Conservation (phyloP, 2,888 invertebrate species). For the Eutolmus rufibarbis region DNA sequence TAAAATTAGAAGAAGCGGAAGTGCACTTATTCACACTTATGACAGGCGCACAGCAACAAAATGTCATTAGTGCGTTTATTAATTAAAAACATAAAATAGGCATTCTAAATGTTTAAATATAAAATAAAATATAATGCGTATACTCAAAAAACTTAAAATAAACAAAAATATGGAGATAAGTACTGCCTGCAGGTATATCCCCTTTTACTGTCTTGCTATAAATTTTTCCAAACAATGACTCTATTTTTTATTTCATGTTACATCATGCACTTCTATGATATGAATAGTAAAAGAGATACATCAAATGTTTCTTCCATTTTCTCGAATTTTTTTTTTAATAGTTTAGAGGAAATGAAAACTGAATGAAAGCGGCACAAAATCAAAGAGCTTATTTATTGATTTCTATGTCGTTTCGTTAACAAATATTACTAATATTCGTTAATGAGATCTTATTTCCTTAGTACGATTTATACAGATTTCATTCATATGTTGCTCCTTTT, state of each 20-base stretch:
- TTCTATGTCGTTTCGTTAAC: background rate
- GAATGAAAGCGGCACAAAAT: background rate
- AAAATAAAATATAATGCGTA: background rate
- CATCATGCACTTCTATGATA: background rate
- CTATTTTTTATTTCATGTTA: background rate
- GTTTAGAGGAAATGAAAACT: background rate
- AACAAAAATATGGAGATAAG: background rate
- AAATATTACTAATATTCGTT: background rate
- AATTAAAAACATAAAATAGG: too few species aligned
- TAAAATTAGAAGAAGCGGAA: too few species aligned
- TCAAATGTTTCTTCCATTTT: background rate
- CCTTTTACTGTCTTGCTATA: background rate
- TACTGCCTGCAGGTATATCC: background rate
- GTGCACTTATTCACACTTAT: background rate
- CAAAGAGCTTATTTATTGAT: background rate
- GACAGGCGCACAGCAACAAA: background rate
- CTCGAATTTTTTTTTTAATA: background rate
- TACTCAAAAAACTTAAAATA: background rate
- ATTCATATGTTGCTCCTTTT: background rate
- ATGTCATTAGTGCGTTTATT: background rate
- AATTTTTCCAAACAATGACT: background rate
- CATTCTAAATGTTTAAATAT: too few species aligned
- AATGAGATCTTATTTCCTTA: background rate
- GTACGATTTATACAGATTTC: slow-evolving; percentile 17
- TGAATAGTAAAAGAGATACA: background rate